These are phyloP conservation scores for Archips xylosteana DNA, from an alignment of 2,888 invertebrate species.

Conservation along the genomic window DNA sequence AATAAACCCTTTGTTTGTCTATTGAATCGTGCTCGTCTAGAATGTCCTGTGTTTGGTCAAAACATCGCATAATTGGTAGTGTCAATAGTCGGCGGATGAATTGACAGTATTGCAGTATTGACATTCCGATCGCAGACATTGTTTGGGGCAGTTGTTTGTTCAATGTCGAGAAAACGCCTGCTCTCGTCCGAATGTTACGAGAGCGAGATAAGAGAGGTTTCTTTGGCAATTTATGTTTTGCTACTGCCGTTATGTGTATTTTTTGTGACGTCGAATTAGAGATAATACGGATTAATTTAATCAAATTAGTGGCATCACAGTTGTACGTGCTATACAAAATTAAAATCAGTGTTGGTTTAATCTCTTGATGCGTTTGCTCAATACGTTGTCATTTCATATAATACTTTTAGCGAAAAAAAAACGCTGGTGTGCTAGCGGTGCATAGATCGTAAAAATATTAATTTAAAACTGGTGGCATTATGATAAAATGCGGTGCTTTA, in stretches of 20 bases:
- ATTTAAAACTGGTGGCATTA: neutral
- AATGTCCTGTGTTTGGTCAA: conserved; percentile 11
- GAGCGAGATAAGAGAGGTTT: conserved; percentile 7
- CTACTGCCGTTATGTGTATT: neutral
- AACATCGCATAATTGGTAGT: conserved; percentile 36
- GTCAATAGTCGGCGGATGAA: conserved; percentile 29
- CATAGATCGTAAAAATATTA: neutral
- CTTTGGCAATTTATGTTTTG: neutral
- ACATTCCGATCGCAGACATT: conserved; percentile 21
- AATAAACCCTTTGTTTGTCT: neutral
- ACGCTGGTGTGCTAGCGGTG: neutral
- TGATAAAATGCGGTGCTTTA: neutral
- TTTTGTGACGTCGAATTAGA: neutral
- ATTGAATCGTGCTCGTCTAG: conserved; percentile 3
- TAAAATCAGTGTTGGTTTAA: conserved; percentile 1
- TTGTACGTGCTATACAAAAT: neutral
- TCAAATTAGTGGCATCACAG: neutral
- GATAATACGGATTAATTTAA: no score
- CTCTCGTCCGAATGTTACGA: neutral
- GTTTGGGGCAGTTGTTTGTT: conserved; percentile 15
- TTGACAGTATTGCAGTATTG: conserved; percentile 9
- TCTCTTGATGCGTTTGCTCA: neutral
- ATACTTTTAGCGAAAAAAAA: neutral
- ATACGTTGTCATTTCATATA: neutral
- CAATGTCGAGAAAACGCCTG: conserved; percentile 30